Evolutionary conservation across 1,140 invertebrate species (phyloP).

Genomic region (Oncopodura yosiiana): DNA sequence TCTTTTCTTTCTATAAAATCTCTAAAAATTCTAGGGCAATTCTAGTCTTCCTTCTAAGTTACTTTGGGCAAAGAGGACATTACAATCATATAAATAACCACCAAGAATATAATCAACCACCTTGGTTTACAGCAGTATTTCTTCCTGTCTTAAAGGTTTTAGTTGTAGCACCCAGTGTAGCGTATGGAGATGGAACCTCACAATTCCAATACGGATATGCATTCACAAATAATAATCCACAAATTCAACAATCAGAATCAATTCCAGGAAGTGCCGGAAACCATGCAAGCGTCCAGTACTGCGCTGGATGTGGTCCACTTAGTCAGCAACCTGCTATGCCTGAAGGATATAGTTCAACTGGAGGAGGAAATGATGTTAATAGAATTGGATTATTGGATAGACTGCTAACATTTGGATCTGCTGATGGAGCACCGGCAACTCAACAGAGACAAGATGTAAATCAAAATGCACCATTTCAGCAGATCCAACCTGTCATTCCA

Average conservation of each 20-base stretch:
- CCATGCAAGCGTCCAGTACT: slow-evolving; percentile 12
- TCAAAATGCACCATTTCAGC: too few species aligned
- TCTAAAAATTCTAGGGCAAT: too few species aligned
- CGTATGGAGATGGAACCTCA: background rate
- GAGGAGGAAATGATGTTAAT: too few species aligned
- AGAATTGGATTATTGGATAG: too few species aligned
- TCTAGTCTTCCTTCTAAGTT: slow-evolving; percentile 18
- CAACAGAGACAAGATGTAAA: too few species aligned
- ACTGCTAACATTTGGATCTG: too few species aligned
- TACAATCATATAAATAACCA: slow-evolving; percentile 18
- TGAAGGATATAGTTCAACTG: background rate
- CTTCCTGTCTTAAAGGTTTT: slow-evolving; percentile 28
- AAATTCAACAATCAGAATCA: background rate
- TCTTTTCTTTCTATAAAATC: too few species aligned
- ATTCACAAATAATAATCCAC: background rate
- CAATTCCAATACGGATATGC: too few species aligned
- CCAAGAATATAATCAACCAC: slow-evolving; percentile 12
- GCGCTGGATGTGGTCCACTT: slow-evolving; percentile 7
- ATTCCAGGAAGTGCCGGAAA: slow-evolving; percentile 18
- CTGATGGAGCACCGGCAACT: too few species aligned
- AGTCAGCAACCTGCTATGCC: background rate
- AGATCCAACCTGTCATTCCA: too few species aligned
- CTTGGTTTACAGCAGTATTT: slow-evolving; percentile 19
- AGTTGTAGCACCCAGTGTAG: slow-evolving; percentile 7
- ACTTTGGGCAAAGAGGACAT: slow-evolving; percentile 14